phyloP scores from a whole-genome alignment of 2,888 invertebrate species.

The Zhuqinia jingwanae region DNA sequence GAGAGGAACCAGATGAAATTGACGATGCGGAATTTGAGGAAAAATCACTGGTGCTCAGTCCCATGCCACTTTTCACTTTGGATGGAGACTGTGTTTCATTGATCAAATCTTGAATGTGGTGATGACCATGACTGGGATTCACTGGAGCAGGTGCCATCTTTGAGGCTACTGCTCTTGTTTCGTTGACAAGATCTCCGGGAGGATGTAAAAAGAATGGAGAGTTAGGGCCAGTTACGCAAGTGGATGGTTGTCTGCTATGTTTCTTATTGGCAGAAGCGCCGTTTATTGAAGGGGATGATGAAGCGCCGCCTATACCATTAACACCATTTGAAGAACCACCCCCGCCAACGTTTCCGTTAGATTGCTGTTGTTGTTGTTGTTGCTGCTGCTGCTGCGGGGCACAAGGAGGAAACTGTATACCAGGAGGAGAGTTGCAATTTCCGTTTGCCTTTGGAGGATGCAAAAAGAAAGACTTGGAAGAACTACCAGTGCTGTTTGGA shows the following conservation, averaged over 20 bases:
- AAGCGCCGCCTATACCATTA: conserved; percentile 45
- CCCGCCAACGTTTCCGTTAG: conserved; percentile 57
- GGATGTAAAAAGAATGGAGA: conserved; percentile 78
- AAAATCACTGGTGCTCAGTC: conserved; percentile 53
- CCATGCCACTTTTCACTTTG: conserved; percentile 66
- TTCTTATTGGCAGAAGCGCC: conserved; percentile 62
- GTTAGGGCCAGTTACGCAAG: conserved; percentile 59
- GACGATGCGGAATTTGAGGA: conserved; percentile 69
- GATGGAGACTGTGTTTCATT: conserved; percentile 72
- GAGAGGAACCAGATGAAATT: conserved; percentile 64
- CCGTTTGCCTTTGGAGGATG: conserved; percentile 77
- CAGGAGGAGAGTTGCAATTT: conserved; percentile 24
- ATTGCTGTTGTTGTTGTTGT: too few species aligned
- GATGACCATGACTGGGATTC: conserved; percentile 75
- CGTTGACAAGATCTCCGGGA: conserved; percentile 74
- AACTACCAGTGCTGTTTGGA: conserved; percentile 56
- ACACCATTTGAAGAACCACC: neutral
- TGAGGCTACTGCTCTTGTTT: conserved; percentile 71
- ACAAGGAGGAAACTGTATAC: conserved; percentile 52
- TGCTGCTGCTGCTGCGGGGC: too few species aligned
- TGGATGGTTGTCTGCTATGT: conserved; percentile 72
- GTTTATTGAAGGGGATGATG: neutral
- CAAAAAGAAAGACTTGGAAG: conserved; percentile 76
- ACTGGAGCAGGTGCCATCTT: conserved; percentile 78
- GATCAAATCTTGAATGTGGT: conserved; percentile 75